Evolutionary conservation across 2,797 vertebrate genomes (phyloP), one percentile per base, ranked within the genome.

Genomic region (Aulostomus chinensis): DNA sequence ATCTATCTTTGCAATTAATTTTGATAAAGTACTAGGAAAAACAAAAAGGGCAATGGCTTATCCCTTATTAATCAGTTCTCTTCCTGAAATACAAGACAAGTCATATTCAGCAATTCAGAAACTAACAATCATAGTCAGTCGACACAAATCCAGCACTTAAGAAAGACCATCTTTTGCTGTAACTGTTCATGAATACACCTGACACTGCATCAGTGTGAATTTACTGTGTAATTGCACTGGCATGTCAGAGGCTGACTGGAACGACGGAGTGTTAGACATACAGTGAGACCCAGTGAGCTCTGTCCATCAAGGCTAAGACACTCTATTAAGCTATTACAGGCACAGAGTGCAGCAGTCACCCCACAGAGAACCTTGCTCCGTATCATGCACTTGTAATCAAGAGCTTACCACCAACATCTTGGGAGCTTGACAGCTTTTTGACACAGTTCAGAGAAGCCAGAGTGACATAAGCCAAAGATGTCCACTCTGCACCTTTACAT

Each of bases 261-360:
- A 30, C 9, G 7, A 15, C 10, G 13, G 10, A 40, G 30, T 14
- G 31, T 29, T 40, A 34, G 45, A n/a, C n/a, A 15, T 17, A 21
- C 11, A 14, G 36, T 20, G 25, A 26, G 20, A 37, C 28, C 17
- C 36, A 29, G 8, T 13, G 42, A 18, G 32, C 25, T 49, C 15
- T 20, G 20, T 39, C 33, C 9, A 18, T 58, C 41, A 68, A 33
- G 42, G 20, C 32, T 26, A 47, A 39, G 11, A 18, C 24, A 28
- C 21, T 3, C 9, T 38, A 9, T 35, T 26, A 35, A 40, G 10
- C 33, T 31, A 24, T 32, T 18, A 32, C 17, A 46, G 33, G 26
- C 18, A 32, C 20, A 30, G 31, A 28, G 15, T 16, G 24, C 43
- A 20, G 38, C 21, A 30, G 46, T 10, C 17, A 36, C 25, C 9